These are phyloP conservation scores for Stercorarius parasiticus DNA, from an alignment of 2,113 vertebrate species.

Conservation along the genomic window DNA sequence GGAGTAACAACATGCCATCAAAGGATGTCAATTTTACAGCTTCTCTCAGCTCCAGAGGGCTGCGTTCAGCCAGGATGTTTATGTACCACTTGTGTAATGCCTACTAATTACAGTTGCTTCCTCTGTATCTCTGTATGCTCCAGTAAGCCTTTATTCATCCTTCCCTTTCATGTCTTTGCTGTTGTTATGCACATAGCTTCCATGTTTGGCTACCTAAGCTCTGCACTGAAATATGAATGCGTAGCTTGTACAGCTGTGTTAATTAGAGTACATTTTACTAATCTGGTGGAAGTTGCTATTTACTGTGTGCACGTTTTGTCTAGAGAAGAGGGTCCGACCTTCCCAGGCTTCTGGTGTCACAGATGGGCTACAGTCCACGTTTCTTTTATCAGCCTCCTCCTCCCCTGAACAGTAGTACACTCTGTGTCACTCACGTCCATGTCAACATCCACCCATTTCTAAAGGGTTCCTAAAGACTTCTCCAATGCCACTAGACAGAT, in stretches of 20 bases:
- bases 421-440: neutral
- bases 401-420: neutral
- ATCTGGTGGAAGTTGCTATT: neutral
- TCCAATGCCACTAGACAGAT: neutral
- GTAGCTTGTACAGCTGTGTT: neutral
- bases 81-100: neutral
- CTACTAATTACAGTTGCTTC: neutral
- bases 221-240: neutral
- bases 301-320: neutral
- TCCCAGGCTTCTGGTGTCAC: neutral
- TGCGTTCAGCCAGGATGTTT: neutral
- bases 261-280: neutral
- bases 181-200: neutral
- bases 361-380: neutral
- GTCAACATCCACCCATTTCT: neutral
- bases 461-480: neutral
- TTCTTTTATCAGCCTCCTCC: neutral
- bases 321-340: neutral
- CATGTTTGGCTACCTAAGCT: neutral
- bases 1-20: neutral
- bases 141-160: neutral
- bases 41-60: neutral
- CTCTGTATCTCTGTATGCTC: neutral
- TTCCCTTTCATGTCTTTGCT: neutral
- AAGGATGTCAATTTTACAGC: neutral